Evolutionary conservation across 2,797 vertebrate genomes (phyloP).

Genomic region (Uromys caudimaculatus): DNA sequence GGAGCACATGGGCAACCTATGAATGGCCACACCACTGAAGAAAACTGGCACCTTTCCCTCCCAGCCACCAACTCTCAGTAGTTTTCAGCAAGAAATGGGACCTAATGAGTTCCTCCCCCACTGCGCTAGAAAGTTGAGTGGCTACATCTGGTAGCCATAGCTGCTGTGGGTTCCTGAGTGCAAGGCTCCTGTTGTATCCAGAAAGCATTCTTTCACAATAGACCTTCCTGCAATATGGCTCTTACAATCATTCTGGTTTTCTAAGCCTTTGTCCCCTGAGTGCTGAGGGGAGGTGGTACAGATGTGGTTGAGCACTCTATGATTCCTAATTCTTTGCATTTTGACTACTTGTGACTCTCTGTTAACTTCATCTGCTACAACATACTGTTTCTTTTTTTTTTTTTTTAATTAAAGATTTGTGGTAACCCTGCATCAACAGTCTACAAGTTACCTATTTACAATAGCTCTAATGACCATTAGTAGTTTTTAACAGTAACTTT

Average conservation of each 20-base stretch:
- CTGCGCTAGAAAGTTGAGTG: background rate
- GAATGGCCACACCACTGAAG: background rate
- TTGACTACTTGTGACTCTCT: background rate
- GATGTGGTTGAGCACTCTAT: background rate
- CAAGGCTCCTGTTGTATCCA: no score
- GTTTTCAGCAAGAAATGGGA: background rate
- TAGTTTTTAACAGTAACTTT: background rate
- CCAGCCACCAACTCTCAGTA: background rate
- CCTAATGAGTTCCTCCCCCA: background rate
- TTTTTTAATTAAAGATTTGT: background rate
- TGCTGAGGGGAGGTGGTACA: background rate
- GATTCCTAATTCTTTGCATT: background rate
- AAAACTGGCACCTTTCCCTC: background rate
- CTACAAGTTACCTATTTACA: background rate
- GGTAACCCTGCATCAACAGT: background rate
- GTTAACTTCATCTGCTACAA: background rate
- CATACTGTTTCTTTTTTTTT: background rate
- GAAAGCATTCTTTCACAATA: background rate
- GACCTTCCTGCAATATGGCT: background rate
- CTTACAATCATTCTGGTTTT: background rate
- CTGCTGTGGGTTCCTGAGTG: background rate
- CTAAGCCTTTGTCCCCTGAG: background rate
- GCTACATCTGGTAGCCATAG: background rate
- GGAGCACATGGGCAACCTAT: background rate
- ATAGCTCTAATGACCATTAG: background rate